Evolutionary conservation across 1,140 invertebrate genomes (phyloP).

Genomic region (Leptonema lineaticorne): DNA sequence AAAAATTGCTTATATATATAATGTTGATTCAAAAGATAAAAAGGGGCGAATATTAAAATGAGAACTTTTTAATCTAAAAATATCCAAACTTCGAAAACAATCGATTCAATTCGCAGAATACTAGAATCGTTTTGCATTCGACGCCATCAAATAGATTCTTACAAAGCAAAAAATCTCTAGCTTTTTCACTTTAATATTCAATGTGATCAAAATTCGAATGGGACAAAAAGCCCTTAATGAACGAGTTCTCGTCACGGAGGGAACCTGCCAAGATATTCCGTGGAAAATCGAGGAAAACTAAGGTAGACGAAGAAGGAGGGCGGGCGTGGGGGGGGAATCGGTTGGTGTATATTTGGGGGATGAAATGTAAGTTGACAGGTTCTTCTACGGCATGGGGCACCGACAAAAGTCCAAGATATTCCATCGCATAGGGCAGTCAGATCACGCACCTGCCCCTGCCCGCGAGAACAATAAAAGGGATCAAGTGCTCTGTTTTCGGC

Average conservation of each 20-base stretch:
- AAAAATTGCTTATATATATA: too few species aligned
- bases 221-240: not conserved
- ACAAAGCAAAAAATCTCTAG: too few species aligned
- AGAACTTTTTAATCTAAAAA: too few species aligned
- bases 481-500: slow-evolving; percentile 41
- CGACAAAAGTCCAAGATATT: not conserved
- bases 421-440: slow-evolving; percentile 24
- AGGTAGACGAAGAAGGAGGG: not conserved
- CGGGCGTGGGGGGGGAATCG: not conserved
- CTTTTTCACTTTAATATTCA: too few species aligned
- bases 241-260: not conserved
- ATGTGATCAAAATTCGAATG: not conserved
- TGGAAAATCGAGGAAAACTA: too few species aligned
- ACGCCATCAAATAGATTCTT: too few species aligned
- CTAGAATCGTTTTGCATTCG: too few species aligned
- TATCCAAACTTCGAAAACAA: too few species aligned
- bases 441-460: slow-evolving; percentile 33
- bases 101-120: too few species aligned
- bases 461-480: slow-evolving; percentile 43
- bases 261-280: not conserved
- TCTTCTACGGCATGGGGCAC: not conserved
- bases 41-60: too few species aligned
- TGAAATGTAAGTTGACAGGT: slow-evolving; percentile 27
- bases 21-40: too few species aligned
- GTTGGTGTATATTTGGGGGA: not conserved